A percentile compares a stretch with the other conserved stretches of the same genome.
Evolutionary conservation across 2,113 vertebrate genomes (phyloP).

Genomic region (Machaerirhynchus nigripectus): DNA sequence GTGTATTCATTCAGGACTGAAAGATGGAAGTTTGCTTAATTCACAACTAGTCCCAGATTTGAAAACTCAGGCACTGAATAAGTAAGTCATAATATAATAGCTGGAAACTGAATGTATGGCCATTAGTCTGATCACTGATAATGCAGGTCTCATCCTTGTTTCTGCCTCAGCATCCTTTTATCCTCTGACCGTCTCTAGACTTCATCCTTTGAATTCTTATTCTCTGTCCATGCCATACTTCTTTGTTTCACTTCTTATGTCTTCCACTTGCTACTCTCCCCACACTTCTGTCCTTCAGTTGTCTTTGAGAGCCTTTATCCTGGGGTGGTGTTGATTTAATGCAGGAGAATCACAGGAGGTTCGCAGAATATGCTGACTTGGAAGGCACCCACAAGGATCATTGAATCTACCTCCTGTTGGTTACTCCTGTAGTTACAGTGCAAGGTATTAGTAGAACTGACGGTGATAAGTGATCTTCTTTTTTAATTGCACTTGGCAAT

Average conservation of each 20-base stretch:
- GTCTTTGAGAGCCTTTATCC: neutral
- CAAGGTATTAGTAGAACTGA: neutral
- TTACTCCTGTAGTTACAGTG: neutral
- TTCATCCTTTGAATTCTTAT: neutral
- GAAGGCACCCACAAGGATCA: neutral
- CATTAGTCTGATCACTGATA: neutral
- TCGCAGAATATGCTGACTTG: neutral
- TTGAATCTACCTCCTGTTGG: neutral
- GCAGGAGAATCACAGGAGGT: neutral
- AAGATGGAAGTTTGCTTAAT: neutral
- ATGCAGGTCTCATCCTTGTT: neutral
- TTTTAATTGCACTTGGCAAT: neutral
- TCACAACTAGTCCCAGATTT: neutral
- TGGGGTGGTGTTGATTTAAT: neutral
- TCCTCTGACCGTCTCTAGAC: neutral
- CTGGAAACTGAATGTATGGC: neutral
- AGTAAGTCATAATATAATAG: neutral
- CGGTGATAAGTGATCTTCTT: rapidly evolving
- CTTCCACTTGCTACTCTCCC: neutral
- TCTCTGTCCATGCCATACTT: neutral
- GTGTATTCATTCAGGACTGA: neutral
- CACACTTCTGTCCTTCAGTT: neutral
- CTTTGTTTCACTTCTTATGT: neutral
- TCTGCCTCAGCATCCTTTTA: neutral
- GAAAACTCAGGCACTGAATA: neutral